Evolutionary conservation across 2,888 invertebrate genomes (phyloP), one percentile per base, ranked within the genome.

Genomic region (Nomada fucata): DNA sequence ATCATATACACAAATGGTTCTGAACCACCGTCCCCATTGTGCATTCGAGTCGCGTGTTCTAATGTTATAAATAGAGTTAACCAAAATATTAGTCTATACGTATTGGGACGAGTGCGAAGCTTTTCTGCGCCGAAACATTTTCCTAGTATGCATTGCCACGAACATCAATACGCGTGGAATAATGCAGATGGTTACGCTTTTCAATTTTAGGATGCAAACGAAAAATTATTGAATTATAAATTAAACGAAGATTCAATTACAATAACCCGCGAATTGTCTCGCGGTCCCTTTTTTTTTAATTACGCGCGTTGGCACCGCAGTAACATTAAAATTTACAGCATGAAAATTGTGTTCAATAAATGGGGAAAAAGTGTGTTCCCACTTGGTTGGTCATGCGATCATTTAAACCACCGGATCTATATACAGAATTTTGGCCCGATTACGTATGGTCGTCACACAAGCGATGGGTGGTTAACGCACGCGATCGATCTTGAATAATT

Each of bases 401-500:
- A 50, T 72, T 47, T 61, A 10, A 64, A 79, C 78, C 71, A 61
- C 64, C 76, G 78, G 65, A 83, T 55, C 61, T 36, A 36, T 73
- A 76, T 73, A 71, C 42, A 50, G 76, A 86, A 86, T 85, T 82
- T 77, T 64, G 82, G 70, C 68, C 55, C 36, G 72, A 29, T 57
- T 67, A 72, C 68, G 68, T 82, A 70, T 65, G 67, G 65, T 81
- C 74, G 64, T 76, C 79, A 75, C 78, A 82, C 77, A 68, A 76
- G 83, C 88, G 74, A 77, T 63, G 71, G 52, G 88, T 86, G 89
- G 90, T 89, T 88, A 90, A 90, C 88, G 90, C 88, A 82, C 86
- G 88, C 85, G 86, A 89, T 90, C 86, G 88, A 89, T 88, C 90
- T 85, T 91, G 91, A 91, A 91, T 91, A 91, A 91, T 91, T 91